Conservation (phyloP, 2,888 invertebrate species). For the Cephonodes hylas region DNA sequence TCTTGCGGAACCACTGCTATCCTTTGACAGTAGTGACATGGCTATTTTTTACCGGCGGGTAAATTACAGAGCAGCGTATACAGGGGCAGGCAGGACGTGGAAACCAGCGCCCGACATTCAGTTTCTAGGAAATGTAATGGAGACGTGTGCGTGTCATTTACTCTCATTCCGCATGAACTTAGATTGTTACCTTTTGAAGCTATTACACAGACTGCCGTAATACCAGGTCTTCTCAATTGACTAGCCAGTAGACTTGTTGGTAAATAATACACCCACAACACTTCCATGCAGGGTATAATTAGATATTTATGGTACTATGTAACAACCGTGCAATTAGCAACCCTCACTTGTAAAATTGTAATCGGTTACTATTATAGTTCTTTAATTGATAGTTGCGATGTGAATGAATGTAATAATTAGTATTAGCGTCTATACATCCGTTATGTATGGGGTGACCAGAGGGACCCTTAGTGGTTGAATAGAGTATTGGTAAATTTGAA, state of each 20-base stretch:
- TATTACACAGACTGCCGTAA: constrained; percentile 44
- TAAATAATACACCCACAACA: constrained; percentile 4
- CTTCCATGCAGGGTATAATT: not conserved
- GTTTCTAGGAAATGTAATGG: constrained; percentile 50
- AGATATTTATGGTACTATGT: constrained; percentile 3
- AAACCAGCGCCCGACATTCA: constrained; percentile 33
- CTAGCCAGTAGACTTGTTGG: constrained; percentile 9
- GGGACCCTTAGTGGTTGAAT: too few relatives aligned
- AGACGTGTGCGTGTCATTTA: constrained; percentile 45
- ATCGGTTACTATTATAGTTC: not conserved
- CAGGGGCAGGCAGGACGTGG: constrained; percentile 29
- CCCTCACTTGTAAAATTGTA: not conserved
- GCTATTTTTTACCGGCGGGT: constrained; percentile 32
- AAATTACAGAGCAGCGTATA: constrained; percentile 38
- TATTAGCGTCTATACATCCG: not conserved
- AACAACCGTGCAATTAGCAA: constrained; percentile 2
- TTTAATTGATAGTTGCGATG: not conserved
- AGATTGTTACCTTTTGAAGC: constrained; percentile 47
- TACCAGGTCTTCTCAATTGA: constrained; percentile 52
- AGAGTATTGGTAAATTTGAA: not conserved
- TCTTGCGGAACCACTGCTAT: constrained; percentile 7
- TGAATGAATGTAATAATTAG: constrained; percentile 5
- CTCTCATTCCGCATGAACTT: constrained; percentile 38
- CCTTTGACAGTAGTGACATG: constrained; percentile 15
- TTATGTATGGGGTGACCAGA: constrained; percentile 3